Conservation (phyloP, 2,797 vertebrate species). For the Sylvilagus floridanus region DNA sequence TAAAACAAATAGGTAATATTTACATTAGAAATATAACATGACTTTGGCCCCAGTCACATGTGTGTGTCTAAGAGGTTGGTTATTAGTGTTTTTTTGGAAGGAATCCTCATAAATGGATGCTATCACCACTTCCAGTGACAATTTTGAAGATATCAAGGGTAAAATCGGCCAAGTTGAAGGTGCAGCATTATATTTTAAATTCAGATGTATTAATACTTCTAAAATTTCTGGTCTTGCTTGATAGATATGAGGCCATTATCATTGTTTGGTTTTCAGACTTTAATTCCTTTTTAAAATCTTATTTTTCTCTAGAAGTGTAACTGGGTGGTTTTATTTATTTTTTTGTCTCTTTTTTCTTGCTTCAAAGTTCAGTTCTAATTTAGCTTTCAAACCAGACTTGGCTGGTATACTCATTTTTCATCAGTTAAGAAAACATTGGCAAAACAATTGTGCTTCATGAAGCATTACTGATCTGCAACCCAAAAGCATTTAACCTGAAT, state of each 20-base stretch:
- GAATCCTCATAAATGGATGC: background rate
- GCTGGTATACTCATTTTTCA: conserved; percentile 51
- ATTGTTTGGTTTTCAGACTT: conserved; percentile 16
- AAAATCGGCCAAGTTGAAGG: background rate
- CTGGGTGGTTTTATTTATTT: background rate
- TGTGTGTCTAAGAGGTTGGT: background rate
- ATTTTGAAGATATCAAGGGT: background rate
- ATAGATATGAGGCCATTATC: background rate
- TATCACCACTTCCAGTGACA: background rate
- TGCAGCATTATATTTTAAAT: background rate
- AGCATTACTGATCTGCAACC: conserved; percentile 44
- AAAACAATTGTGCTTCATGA: conserved; percentile 47
- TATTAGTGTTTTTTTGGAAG: background rate
- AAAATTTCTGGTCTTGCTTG: background rate
- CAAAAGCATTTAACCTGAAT: conserved; percentile 59
- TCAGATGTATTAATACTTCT: conserved; percentile 17
- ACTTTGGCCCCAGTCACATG: background rate
- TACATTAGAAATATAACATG: background rate
- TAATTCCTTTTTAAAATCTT: conserved; percentile 58
- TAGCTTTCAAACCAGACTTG: conserved; percentile 61
- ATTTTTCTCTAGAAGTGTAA: conserved; percentile 56
- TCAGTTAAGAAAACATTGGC: conserved; percentile 64
- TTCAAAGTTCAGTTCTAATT: conserved; percentile 71
- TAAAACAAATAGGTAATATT: background rate
- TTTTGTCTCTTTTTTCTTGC: conserved; percentile 1